Base-by-base conservation (phyloP, 2,797 vertebrate species). In the Hyperoplus lanceolatus region DNA sequence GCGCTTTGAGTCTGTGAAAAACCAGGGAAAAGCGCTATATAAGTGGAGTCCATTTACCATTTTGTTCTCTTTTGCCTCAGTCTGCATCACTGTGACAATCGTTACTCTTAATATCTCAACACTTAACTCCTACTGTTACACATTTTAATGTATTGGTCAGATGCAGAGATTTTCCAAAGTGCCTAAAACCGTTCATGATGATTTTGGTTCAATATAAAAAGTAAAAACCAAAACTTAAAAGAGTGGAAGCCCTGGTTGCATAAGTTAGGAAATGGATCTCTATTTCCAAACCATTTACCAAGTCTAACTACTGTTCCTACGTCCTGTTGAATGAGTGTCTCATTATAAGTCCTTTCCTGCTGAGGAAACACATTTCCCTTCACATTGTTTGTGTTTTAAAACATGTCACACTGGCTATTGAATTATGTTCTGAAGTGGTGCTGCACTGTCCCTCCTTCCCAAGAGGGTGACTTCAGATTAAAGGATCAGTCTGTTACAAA, bases 301-400 rank as follows among this genome's bases (percentile, higher is more conserved):
- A 13, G 54, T 1, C 29, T 7, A 58, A 46, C 29, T 29, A 50
- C 11, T 29, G 7, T 15, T 38, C 29, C 55, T 13, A 46, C 69
- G 80, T 83, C 63, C 66, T 63, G 46, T 72, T 65, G 43, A 36
- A 61, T 5, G 11, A 29, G 38, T n/a, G 53, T 42, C 7, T n/a
- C 39, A 18, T 55, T 78, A 15, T 48, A 15, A 11, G 59, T 65
- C 15, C 3, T 75, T 74, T 70, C 77, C 57, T 61, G 61, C 62
- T 58, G 45, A 70, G 72, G 62, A 82, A 63, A 36, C 60, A 42
- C 16, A 11, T 18, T 53, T 57, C 14, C 15, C 41, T 54, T 62
- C 53, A 0, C 58, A 21, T 45, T 71, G 53, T 53, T 43, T 51
- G 18, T 4, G 10, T 61, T 65, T 77, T 1, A 49, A 71, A 62